Evolutionary conservation across 1,140 invertebrate genomes (phyloP), one percentile per base, ranked within the genome.

Genomic region (Phymastichus coffea): DNA sequence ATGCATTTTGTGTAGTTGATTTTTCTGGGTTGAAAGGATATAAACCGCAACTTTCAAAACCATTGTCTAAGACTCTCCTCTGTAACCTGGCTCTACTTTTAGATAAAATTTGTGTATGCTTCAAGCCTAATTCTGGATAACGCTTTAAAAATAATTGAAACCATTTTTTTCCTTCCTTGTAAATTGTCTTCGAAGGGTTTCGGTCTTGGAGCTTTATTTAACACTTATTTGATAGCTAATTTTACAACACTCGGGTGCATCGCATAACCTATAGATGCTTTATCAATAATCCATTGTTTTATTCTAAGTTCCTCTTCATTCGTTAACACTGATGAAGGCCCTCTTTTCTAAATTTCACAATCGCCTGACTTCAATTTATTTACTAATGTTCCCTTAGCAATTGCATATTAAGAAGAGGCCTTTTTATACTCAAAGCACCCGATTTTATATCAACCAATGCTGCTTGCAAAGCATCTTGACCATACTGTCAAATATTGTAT

Each of bases 111-210:
- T 73, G 63, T 20, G 68, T 26, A 46, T 44, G 56, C 56, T 63
- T 63, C 46, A 54, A n/a, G 2, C 54, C 38, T 38, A 76, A 25
- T 20, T 60, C 23, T 8, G 63, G 64, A 61, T 74, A 66, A 30
- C 67, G 4, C 44, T 66, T 71, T 47, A 70, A 44, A 60, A 74
- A 73, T 40, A 22, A 55, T 12, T 30, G 7, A 37, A 61, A 67
- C 17, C 17, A 40, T 40, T 40, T n/a, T n/a, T n/a, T n/a, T 17
- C 10, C n/a, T 17, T 8, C 38, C 38, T 8, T 4, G 38, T 40
- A 40, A n/a, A 40, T 40, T 17, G 17, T 40, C n/a, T 40, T 8
- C n/a, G 17, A 40, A 40, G 4, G 8, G 8, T 8, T 8, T 40
- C n/a, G 6, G 12, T 17, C 17, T 6, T 12, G 4, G 38, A 12